Base-by-base conservation (phyloP, 2,888 invertebrate species). In the Drosophila diplacantha region DNA sequence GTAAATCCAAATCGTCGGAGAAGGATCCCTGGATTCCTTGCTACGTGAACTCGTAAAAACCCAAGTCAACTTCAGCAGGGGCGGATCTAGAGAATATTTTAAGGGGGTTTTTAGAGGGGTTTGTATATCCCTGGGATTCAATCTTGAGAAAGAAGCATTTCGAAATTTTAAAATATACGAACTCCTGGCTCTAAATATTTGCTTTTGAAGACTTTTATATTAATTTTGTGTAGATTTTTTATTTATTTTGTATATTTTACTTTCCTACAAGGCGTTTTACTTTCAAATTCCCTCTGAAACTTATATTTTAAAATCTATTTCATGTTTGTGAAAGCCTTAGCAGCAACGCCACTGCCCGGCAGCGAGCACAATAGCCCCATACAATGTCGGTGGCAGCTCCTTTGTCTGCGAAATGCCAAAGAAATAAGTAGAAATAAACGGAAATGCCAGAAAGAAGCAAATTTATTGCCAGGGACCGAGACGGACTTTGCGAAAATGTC, bases 401-500 rank as follows among this genome's bases (percentile, higher is more conserved):
- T 53, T 70, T 74, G 76, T 75, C 41, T 60, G 72, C 58, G 41
- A 62, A 57, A 41, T 62, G 58, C 56, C 38, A 55, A 60, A 58
- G 52, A 63, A 75, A 73, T 69, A 71, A 72, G 69, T 62, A 64
- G 46, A 72, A 69, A 68, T 70, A 64, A 73, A 60, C 51, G 58
- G 35, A 59, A 50, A 59, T 49, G 59, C 52, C 69, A 60, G 53
- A 49, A 53, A 57, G 56, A 67, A 64, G 69, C 35, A 65, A 61
- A 82, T 80, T 81, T 81, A 84, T 83, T 84, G 72, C 79, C 81
- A 71, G 31, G 44, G 44, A 46, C 44, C 44, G 65, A 73, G 59
- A 68, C 72, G 79, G 70, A 84, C 74, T 76, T 74, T 72, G 73
- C 72, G 72, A 78, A 81, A 81, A 83, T 84, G 82, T 83, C 81